Percentiles rank a stretch among this genome's conserved stretches.
Evolutionary conservation across 2,888 invertebrate species (phyloP).

Genomic region (Nasonovia ribisnigri): DNA sequence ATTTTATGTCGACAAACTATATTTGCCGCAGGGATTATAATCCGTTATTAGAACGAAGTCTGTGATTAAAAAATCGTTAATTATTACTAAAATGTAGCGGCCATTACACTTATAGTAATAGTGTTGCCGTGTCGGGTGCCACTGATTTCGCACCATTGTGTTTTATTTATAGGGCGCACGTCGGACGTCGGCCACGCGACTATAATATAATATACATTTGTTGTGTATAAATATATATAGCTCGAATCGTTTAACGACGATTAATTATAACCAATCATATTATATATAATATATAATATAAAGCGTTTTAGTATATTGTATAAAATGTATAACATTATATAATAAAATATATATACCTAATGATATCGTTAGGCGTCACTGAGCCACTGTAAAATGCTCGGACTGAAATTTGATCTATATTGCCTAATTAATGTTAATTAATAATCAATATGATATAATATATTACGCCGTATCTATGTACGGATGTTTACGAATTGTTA

Average conservation of each 20-base stretch:
- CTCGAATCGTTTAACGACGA: neutral
- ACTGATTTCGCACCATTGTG: neutral
- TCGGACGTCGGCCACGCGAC: neutral
- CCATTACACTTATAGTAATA: neutral
- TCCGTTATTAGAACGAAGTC: neutral
- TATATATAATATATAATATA: no score
- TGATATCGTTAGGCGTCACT: neutral
- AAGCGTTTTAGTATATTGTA: neutral
- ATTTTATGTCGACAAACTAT: neutral
- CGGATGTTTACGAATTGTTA: neutral
- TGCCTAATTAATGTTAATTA: neutral
- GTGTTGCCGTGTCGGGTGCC: no score
- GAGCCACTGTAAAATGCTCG: neutral
- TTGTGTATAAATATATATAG: neutral
- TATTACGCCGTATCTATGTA: neutral
- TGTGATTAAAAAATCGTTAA: neutral
- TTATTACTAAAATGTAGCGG: neutral
- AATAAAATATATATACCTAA: no score
- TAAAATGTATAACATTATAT: no score
- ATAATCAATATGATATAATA: neutral
- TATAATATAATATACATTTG: neutral
- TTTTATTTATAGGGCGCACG: constrained; percentile 24
- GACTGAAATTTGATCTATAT: neutral
- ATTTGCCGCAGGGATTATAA: neutral
- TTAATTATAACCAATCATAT: neutral